Conservation (phyloP, 2,797 vertebrate species). For the Chloroceryle inda region DNA sequence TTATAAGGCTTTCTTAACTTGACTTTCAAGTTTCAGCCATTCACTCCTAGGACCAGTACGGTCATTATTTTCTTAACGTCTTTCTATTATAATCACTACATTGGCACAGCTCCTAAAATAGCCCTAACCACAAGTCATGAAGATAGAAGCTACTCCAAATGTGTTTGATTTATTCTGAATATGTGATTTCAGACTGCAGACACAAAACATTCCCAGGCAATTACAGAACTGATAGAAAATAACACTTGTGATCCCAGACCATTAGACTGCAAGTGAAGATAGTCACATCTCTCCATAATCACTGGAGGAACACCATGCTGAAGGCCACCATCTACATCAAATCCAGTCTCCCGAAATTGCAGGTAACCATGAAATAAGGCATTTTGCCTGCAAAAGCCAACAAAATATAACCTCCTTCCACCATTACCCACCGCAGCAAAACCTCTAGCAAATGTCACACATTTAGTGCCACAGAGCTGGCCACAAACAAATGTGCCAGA, state of each 20-base stretch:
- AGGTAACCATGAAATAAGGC: background rate
- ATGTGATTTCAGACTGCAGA: background rate
- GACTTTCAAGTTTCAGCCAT: background rate
- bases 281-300: background rate
- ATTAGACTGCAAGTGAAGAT: background rate
- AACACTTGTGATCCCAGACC: background rate
- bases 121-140: background rate
- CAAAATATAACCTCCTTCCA: background rate
- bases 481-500: background rate
- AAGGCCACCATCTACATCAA: background rate
- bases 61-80: background rate
- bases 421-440: background rate
- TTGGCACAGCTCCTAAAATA: background rate
- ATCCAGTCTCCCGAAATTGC: background rate
- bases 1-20: background rate
- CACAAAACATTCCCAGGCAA: background rate
- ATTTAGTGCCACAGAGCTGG: background rate
- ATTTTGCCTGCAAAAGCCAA: background rate
- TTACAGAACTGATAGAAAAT: background rate
- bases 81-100: background rate
- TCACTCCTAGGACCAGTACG: background rate
- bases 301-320: background rate
- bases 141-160: background rate
- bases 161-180: background rate
- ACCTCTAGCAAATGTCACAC: background rate